Conservation (phyloP, 2,888 invertebrate genomes). For the Micropterix aruncella region DNA sequence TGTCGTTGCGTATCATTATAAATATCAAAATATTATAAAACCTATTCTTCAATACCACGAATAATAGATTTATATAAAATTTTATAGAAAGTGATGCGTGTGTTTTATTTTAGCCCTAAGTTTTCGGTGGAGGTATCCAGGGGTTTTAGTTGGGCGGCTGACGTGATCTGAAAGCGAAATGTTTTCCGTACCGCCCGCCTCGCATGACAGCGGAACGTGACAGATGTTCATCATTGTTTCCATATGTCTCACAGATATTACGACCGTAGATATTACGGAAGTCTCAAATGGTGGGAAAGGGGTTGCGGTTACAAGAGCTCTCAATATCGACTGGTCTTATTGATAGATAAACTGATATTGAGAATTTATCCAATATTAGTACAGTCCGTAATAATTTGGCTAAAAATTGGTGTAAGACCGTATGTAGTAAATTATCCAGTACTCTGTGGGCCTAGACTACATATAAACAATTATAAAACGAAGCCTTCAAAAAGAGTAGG, state of each 20-base stretch:
- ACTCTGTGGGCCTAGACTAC: no score
- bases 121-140: background rate
- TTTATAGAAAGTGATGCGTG: background rate
- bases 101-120: background rate
- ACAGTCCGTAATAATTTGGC: no score
- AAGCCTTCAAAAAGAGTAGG: no score
- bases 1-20: background rate
- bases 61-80: background rate
- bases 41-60: background rate
- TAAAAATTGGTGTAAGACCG: no score
- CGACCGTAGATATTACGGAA: no score
- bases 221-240: background rate
- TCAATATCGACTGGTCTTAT: no score
- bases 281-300: no score
- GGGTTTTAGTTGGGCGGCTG: background rate
- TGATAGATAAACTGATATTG: no score
- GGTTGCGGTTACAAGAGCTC: no score
- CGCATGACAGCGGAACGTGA: background rate
- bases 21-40: background rate
- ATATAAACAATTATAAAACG: no score
- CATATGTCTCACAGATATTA: background rate
- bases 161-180: background rate
- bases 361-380: no score
- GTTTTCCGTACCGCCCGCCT: background rate
- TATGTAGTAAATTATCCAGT: no score